These are phyloP conservation scores for Labrus mixtus DNA, from an alignment of 2,113 vertebrate genomes.

Conservation along the genomic window DNA sequence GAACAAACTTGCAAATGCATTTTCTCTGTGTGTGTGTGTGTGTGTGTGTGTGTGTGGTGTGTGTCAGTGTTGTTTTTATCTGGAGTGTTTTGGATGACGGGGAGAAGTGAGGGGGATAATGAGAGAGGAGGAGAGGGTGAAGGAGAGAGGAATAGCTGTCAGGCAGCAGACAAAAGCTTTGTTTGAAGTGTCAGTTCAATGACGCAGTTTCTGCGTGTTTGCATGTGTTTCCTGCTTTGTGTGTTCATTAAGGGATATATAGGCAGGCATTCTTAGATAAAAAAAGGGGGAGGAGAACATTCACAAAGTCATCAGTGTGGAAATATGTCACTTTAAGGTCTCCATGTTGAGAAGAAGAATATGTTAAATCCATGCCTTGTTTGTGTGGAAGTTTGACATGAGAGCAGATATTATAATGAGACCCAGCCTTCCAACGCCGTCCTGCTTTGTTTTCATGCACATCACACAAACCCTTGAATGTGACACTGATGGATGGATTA, in stretches of 20 bases:
- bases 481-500: constrained; percentile 72
- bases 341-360: constrained; percentile 17
- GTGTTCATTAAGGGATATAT: constrained; percentile 68
- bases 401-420: constrained; percentile 64
- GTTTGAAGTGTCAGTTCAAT: constrained; percentile 79
- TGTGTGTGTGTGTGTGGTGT: constrained; percentile 7
- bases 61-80: background rate
- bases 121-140: constrained; percentile 75
- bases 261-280: constrained; percentile 71
- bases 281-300: constrained; percentile 26
- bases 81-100: constrained; percentile 71
- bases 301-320: constrained; percentile 37
- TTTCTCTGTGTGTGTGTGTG: constrained; percentile 19
- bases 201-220: constrained; percentile 40
- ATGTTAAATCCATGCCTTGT: constrained; percentile 43
- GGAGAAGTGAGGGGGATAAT: constrained; percentile 77
- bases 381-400: constrained; percentile 47
- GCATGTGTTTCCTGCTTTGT: constrained; percentile 48
- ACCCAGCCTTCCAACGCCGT: constrained; percentile 49
- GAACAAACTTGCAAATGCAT: constrained; percentile 40
- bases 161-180: constrained; percentile 80
- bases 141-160: constrained; percentile 77
- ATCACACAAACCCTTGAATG: constrained; percentile 37
- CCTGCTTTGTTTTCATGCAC: constrained; percentile 59
- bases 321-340: constrained; percentile 50